Percentiles rank a stretch among this genome's conserved stretches.
phyloP scores from a whole-genome alignment of 1,140 invertebrate species.

The Whitmania pigra region DNA sequence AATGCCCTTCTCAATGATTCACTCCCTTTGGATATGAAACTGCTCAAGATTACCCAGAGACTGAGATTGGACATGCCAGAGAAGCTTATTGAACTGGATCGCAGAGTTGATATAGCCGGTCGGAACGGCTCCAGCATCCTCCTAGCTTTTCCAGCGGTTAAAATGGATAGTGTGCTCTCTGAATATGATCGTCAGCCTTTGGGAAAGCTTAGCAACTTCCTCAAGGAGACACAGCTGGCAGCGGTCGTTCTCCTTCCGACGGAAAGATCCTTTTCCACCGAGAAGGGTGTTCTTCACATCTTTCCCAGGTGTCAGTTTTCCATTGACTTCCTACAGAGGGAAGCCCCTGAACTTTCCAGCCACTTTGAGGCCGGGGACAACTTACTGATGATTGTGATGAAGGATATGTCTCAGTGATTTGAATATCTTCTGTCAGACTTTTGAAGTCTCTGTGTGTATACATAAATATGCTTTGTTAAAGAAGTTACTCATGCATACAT shows the following conservation, averaged over 20 bases:
- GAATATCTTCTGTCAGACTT: no score
- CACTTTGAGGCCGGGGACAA: slow-evolving; percentile 67
- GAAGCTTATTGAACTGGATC: slow-evolving; percentile 86
- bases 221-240: slow-evolving; percentile 93
- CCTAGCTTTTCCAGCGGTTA: slow-evolving; percentile 61
- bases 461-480: no score
- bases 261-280: slow-evolving; percentile 54
- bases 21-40: slow-evolving; percentile 23
- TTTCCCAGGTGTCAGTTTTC: slow-evolving; percentile 79
- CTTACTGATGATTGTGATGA: slow-evolving; percentile 82
- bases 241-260: slow-evolving; percentile 73
- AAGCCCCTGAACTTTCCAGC: slow-evolving; percentile 72
- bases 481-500: no score
- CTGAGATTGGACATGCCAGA: slow-evolving; percentile 69
- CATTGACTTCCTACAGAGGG: slow-evolving; percentile 70
- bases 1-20: slow-evolving; percentile 63
- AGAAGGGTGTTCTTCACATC: slow-evolving; percentile 80
- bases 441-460: no score
- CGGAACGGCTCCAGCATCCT: slow-evolving; percentile 68
- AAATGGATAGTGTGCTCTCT: slow-evolving; percentile 27
- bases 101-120: slow-evolving; percentile 71
- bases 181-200: slow-evolving; percentile 58
- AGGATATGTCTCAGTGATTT: slow-evolving; percentile 1
- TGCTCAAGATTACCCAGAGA: slow-evolving; percentile 81
- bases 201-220: slow-evolving; percentile 80